Conservation (phyloP, 2,888 invertebrate species). For the Zeuzera pyrina region DNA sequence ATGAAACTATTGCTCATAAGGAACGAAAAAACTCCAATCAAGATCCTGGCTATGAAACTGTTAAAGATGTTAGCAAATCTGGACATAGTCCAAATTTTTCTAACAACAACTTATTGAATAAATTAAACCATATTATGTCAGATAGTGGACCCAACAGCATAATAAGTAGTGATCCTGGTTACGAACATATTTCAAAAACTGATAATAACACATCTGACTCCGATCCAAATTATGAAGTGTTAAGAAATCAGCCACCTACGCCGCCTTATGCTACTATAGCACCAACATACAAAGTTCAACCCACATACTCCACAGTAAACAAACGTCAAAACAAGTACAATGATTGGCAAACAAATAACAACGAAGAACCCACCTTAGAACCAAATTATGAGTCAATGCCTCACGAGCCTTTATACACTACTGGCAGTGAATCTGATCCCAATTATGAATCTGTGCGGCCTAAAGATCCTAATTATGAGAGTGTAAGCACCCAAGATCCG, state of each 20-base stretch:
- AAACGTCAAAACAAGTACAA: constrained; percentile 67
- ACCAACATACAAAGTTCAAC: constrained; percentile 53
- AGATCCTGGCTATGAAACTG: constrained; percentile 79
- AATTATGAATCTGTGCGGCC: constrained; percentile 80
- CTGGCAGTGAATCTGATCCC: constrained; percentile 82
- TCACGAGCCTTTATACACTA: constrained; percentile 74
- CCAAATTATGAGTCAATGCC: constrained; percentile 86
- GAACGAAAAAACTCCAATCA: constrained; percentile 55
- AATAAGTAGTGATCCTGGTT: constrained; percentile 79
- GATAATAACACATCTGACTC: constrained; percentile 72
- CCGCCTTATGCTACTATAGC: constrained; percentile 65
- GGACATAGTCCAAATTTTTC: constrained; percentile 32
- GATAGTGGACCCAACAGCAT: constrained; percentile 75
- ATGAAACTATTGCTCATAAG: constrained; percentile 72
- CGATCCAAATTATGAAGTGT: constrained; percentile 87
- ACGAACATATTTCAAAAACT: constrained; percentile 76
- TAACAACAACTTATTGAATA: constrained; percentile 40
- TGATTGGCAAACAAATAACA: constrained; percentile 67
- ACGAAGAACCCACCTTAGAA: constrained; percentile 73
- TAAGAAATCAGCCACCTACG: constrained; percentile 72
- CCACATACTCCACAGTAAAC: constrained; percentile 71
- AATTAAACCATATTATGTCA: constrained; percentile 39
- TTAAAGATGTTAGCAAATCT: constrained; percentile 50
- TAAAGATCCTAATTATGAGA: constrained; percentile 79
- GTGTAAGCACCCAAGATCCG: constrained; percentile 77